Conservation (phyloP, 2,113 vertebrate genomes). For the Lasiurus cinereus region DNA sequence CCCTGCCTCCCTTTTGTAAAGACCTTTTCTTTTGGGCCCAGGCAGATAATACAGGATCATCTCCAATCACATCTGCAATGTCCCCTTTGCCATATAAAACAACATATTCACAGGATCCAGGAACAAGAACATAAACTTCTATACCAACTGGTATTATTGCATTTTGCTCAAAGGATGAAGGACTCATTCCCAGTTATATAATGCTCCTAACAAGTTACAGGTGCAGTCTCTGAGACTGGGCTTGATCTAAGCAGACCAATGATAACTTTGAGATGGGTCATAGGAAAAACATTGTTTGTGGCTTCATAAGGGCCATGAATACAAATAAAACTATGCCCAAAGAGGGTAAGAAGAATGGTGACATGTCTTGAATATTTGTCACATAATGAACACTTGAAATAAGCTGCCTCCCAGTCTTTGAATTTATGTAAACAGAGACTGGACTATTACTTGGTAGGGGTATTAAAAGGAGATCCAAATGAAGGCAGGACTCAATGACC, state of each 20-base stretch:
- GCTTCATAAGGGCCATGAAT: not conserved
- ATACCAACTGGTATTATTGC: not conserved
- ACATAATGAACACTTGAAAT: not conserved
- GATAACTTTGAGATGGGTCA: not conserved
- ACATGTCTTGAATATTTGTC: not conserved
- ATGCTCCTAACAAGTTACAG: not conserved
- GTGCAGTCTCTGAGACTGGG: not conserved
- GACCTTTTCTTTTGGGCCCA: not conserved
- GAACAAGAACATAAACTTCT: not conserved
- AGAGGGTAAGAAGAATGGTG: not conserved
- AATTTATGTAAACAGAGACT: not conserved
- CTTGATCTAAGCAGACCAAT: not conserved
- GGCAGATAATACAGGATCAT: not conserved
- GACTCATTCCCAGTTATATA: not conserved
- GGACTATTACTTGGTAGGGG: not conserved
- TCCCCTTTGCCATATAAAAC: not conserved
- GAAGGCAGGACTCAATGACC: conserved; percentile 41
- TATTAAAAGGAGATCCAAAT: not conserved
- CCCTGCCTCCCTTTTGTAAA: not conserved
- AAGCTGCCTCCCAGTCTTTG: conserved; percentile 7
- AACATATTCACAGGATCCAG: not conserved
- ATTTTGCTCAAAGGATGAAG: not conserved
- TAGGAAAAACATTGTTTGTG: not conserved
- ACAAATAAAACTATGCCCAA: not conserved
- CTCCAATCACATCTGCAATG: not conserved